These are phyloP conservation scores for Apamea anceps DNA, from an alignment of 2,888 invertebrate genomes.

Conservation along the genomic window DNA sequence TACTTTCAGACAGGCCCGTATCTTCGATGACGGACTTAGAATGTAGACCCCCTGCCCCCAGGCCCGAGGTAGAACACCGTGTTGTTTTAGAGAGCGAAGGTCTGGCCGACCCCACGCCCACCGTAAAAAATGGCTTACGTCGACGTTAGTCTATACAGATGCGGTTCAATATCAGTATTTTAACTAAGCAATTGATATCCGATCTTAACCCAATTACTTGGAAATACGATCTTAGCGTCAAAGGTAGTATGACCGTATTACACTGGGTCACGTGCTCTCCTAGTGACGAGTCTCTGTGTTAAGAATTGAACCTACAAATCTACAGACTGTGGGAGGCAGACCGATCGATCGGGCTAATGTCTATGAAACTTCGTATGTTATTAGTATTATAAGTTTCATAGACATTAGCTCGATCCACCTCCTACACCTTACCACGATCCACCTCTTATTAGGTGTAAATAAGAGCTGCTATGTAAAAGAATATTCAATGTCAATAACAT, in stretches of 20 bases:
- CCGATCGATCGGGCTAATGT: slow-evolving; percentile 30
- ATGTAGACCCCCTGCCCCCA: not conserved
- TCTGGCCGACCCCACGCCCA: not conserved
- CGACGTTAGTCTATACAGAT: not conserved
- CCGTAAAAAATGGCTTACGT: not conserved
- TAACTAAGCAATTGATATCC: not conserved
- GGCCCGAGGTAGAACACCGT: not conserved
- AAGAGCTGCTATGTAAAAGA: not conserved
- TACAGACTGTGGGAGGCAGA: slow-evolving; percentile 10
- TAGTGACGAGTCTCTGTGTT: not conserved
- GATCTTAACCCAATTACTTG: slow-evolving; percentile 11
- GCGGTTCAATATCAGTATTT: not conserved
- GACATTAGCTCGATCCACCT: too few species aligned
- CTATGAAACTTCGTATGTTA: not conserved
- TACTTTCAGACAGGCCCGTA: too few species aligned
- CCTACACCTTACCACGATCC: too few species aligned
- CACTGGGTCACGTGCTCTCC: not conserved
- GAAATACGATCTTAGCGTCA: slow-evolving; percentile 19
- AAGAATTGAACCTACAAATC: slow-evolving; percentile 20
- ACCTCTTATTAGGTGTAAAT: not conserved
- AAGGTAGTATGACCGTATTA: not conserved
- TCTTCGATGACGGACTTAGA: not conserved
- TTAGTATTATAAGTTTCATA: too few species aligned
- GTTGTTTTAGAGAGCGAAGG: not conserved
- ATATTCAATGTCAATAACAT: slow-evolving; percentile 7